Conservation (phyloP, 2,113 vertebrate species). For the Embiotoca jacksoni region DNA sequence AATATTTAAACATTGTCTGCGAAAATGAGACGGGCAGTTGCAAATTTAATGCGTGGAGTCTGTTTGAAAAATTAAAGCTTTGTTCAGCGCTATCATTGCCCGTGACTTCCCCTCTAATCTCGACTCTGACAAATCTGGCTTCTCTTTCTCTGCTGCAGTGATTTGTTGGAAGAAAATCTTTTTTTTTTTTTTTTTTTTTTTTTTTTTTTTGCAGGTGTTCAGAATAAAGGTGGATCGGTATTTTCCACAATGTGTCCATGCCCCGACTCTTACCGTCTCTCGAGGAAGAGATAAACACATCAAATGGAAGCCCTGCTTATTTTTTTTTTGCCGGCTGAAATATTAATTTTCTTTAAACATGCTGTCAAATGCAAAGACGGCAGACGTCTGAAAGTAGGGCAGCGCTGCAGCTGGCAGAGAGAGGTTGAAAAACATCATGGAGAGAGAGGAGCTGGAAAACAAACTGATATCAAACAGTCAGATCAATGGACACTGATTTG, state of each 20-base stretch:
- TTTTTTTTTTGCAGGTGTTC: too few relatives aligned
- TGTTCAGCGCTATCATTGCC: slow-evolving; percentile 63
- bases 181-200: too few relatives aligned
- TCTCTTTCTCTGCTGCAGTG: background rate
- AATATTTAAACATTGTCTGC: slow-evolving; percentile 77
- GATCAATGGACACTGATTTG: too few relatives aligned
- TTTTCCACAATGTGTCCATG: background rate
- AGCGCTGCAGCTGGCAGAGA: slow-evolving; percentile 40
- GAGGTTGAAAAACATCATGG: background rate
- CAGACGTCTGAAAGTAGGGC: slow-evolving; percentile 71
- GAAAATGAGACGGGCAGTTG: slow-evolving; percentile 65
- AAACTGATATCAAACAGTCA: background rate
- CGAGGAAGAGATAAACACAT: slow-evolving; percentile 45
- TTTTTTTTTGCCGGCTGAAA: slow-evolving; percentile 63
- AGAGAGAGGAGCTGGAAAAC: slow-evolving; percentile 12
- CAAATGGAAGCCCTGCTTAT: slow-evolving; percentile 36
- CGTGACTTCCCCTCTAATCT: slow-evolving; percentile 46
- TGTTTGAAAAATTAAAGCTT: slow-evolving; percentile 72
- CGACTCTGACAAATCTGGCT: slow-evolving; percentile 10
- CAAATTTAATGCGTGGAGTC: slow-evolving; percentile 74
- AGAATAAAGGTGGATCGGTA: background rate
- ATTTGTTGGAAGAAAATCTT: slow-evolving; percentile 3
- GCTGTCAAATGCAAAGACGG: slow-evolving; percentile 69
- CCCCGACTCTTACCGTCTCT: background rate
- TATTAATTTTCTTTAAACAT: slow-evolving; percentile 74